Evolutionary conservation across 2,888 invertebrate species (phyloP).

Genomic region (Drosophila trichaetosa): DNA sequence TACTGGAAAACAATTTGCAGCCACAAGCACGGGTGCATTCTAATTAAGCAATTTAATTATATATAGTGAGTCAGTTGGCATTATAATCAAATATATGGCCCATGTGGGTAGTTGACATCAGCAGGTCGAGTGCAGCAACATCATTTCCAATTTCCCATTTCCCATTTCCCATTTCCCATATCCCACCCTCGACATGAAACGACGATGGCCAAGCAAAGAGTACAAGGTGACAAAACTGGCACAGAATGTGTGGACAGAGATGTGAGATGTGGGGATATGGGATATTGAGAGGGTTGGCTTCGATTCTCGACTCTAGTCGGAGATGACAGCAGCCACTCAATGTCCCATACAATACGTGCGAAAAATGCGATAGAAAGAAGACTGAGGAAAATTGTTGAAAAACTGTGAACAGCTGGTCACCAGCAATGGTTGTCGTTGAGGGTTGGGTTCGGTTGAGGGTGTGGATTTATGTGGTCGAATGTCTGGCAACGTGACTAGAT

Average conservation of each 20-base stretch:
- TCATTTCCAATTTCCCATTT: conserved; percentile 2
- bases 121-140: conserved; percentile 39
- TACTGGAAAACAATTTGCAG: conserved; percentile 9
- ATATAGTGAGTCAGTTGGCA: conserved; percentile 44
- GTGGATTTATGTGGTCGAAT: conserved; percentile 14
- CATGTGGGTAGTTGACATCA: conserved; percentile 22
- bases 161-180: conserved; percentile 16
- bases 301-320: conserved; percentile 9
- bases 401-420: conserved; percentile 75
- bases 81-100: conserved; percentile 15
- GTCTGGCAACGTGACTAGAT: conserved; percentile 65
- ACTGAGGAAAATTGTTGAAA: conserved; percentile 53
- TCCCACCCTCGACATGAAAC: conserved; percentile 22
- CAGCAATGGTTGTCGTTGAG: conserved; percentile 68
- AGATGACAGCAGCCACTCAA: conserved; percentile 61
- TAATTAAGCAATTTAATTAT: conserved; percentile 69
- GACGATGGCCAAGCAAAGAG: conserved; percentile 41
- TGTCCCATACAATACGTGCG: conserved; percentile 69
- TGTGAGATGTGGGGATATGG: conserved; percentile 22
- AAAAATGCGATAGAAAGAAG: conserved; percentile 65
- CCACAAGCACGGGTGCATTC: conserved; percentile 27
- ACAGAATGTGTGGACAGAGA: neutral
- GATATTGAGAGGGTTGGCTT: conserved; percentile 24
- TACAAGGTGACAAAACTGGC: conserved; percentile 54
- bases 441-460: neutral